These are phyloP conservation scores for Pedionomus torquatus DNA, from an alignment of 2,113 vertebrate genomes.

Conservation along the genomic window DNA sequence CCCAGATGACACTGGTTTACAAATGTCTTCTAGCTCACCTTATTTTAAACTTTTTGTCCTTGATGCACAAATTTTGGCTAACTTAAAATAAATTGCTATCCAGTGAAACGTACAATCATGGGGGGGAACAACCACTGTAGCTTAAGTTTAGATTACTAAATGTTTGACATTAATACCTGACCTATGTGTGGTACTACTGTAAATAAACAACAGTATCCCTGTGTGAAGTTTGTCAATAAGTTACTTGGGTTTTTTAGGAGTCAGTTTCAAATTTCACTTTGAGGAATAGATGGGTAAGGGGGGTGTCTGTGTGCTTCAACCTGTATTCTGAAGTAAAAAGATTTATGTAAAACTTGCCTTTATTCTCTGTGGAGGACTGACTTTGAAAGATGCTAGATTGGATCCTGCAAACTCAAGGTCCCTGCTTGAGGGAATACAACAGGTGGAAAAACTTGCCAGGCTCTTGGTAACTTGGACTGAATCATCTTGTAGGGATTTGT, in stretches of 20 bases:
- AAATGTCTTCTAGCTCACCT: background rate
- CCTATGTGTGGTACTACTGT: constrained; percentile 55
- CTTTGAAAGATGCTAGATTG: background rate
- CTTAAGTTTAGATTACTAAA: background rate
- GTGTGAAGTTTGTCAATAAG: constrained; percentile 32
- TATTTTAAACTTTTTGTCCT: background rate
- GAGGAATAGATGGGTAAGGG: background rate
- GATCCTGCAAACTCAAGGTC: background rate
- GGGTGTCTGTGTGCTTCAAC: background rate
- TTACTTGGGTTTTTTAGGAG: background rate
- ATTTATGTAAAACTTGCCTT: background rate
- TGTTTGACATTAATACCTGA: constrained; percentile 10
- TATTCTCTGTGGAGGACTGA: background rate
- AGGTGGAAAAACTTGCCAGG: background rate
- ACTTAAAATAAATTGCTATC: background rate
- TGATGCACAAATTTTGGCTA: background rate
- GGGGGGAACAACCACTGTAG: background rate
- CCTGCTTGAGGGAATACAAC: background rate
- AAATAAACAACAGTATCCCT: constrained; percentile 64
- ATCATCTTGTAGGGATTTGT: background rate
- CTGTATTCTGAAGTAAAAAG: background rate
- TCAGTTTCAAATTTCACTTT: background rate
- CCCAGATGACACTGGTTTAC: background rate
- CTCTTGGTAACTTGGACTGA: background rate
- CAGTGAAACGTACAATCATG: background rate